Evolutionary conservation across 2,113 vertebrate species (phyloP).

Genomic region (Bambusicola thoracicus): DNA sequence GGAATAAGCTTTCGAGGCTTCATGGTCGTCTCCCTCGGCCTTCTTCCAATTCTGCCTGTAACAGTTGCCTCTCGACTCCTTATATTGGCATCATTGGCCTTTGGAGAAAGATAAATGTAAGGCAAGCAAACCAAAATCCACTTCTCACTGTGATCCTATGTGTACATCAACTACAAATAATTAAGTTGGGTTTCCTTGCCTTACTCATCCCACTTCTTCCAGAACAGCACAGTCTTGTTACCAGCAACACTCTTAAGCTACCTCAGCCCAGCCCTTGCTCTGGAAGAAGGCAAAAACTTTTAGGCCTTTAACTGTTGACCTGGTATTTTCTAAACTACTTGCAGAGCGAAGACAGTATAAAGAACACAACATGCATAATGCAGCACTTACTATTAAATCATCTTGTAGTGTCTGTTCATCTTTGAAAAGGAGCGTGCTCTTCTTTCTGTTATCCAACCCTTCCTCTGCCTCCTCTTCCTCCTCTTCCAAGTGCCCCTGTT

Average conservation of each 20-base stretch:
- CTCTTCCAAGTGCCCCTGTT: slow-evolving; percentile 65
- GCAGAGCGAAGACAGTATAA: background rate
- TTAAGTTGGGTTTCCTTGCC: background rate
- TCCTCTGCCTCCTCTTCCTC: slow-evolving; percentile 74
- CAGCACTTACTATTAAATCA: slow-evolving; percentile 82
- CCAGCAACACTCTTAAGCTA: background rate
- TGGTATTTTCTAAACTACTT: background rate
- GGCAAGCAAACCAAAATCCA: background rate
- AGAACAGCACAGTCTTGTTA: background rate
- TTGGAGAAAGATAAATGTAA: background rate
- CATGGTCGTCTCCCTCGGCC: slow-evolving; percentile 72
- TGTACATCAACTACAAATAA: background rate
- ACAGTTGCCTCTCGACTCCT: slow-evolving; percentile 77
- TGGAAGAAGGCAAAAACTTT: background rate
- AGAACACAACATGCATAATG: background rate
- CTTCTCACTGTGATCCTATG: background rate
- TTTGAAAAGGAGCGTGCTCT: slow-evolving; percentile 60
- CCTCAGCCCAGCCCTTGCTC: background rate
- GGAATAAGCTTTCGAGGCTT: slow-evolving; percentile 73
- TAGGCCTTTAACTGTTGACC: background rate
- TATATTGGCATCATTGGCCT: slow-evolving; percentile 79
- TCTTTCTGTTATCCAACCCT: slow-evolving; percentile 80
- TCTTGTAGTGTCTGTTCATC: slow-evolving; percentile 78
- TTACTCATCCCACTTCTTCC: background rate
- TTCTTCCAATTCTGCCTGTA: slow-evolving; percentile 60